These are phyloP conservation scores for Triplophysa yarkandensis DNA, from an alignment of 2,797 vertebrate genomes.

Conservation along the genomic window DNA sequence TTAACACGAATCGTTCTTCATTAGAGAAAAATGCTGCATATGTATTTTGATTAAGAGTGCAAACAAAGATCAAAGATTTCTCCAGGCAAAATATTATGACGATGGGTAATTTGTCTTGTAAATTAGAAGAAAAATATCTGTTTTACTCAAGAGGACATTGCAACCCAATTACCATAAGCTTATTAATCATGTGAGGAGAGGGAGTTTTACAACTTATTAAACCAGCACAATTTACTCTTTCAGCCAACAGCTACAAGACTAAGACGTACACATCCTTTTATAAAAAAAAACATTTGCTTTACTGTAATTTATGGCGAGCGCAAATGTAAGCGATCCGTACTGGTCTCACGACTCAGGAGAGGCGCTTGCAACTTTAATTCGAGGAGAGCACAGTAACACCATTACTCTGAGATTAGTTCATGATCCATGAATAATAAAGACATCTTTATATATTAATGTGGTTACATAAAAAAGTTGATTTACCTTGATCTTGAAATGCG, in stretches of 20 bases:
- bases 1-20: slow-evolving; percentile 20
- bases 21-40: slow-evolving; percentile 13
- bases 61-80: slow-evolving; percentile 36
- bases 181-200: slow-evolving; percentile 52
- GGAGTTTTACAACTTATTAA: slow-evolving; percentile 38
- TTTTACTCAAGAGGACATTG: slow-evolving; percentile 53
- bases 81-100: slow-evolving; percentile 50
- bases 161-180: slow-evolving; percentile 48
- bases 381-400: neutral
- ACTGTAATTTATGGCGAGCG: neutral
- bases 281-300: neutral
- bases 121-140: slow-evolving; percentile 48
- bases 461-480: neutral
- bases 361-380: slow-evolving; percentile 1
- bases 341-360: neutral
- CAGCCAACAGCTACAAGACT: slow-evolving; percentile 34
- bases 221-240: slow-evolving; percentile 34
- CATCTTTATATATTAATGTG: neutral
- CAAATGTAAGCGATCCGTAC: slow-evolving; percentile 6
- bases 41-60: slow-evolving; percentile 36
- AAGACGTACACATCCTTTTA: slow-evolving; percentile 25
- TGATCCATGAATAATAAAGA: neutral
- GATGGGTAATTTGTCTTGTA: slow-evolving; percentile 52
- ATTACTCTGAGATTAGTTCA: slow-evolving; percentile 1
- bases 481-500: slow-evolving; percentile 1